Percentiles rank a stretch among this genome's conserved stretches.
Conservation (phyloP, 2,113 vertebrate species). For the Chelonoidis abingdonii region DNA sequence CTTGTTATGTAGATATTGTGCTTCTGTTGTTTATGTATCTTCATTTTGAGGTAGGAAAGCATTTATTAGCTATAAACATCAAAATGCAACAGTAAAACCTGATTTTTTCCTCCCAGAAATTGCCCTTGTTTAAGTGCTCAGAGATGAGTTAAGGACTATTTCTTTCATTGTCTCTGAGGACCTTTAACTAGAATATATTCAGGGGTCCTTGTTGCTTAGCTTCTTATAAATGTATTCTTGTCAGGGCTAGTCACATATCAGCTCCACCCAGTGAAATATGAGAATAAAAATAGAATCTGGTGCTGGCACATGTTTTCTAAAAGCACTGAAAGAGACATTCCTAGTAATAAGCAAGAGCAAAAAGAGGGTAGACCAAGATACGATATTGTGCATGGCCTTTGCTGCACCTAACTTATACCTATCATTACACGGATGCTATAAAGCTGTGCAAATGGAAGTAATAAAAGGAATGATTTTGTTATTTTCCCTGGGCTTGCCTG, state of each 20-base stretch:
- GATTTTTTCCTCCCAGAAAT: conserved; percentile 40
- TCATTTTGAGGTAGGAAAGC: conserved; percentile 25
- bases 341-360: conserved; percentile 38
- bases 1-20: background rate
- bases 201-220: conserved; percentile 45
- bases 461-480: conserved; percentile 1
- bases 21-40: conserved; percentile 20
- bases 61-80: conserved; percentile 38
- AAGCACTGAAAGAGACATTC: conserved; percentile 15
- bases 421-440: background rate
- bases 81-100: conserved; percentile 28
- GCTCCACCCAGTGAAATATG: conserved; percentile 59
- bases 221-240: conserved; percentile 56
- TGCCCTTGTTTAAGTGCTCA: conserved; percentile 42
- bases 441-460: conserved; percentile 40
- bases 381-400: background rate
- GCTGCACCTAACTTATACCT: background rate
- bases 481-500: background rate
- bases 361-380: background rate
- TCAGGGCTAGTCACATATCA: conserved; percentile 45
- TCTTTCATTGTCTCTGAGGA: conserved; percentile 47
- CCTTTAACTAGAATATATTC: conserved; percentile 56
- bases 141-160: conserved; percentile 50
- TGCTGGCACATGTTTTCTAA: conserved; percentile 27
- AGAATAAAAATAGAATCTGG: conserved; percentile 52